Evolutionary conservation across 2,888 invertebrate genomes (phyloP), one percentile per base, ranked within the genome.

Genomic region (Caenorhabditis wallacei): DNA sequence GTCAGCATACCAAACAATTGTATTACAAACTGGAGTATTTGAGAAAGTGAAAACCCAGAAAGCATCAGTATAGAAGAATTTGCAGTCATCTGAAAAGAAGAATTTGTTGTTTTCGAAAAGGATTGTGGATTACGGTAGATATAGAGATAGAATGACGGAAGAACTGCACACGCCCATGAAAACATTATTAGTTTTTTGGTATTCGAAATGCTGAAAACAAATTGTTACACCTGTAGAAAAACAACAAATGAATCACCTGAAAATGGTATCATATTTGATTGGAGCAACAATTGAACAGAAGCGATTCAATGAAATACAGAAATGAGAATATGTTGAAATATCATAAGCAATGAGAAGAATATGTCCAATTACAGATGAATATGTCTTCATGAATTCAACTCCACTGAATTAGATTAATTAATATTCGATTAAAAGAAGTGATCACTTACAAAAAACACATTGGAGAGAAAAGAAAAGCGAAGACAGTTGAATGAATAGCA

Each of bases 1-100:
- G 48, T 86, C 84, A 3, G 84, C 76, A 43, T 86, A 86, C 86
- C 86, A 86, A 20, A 78, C 66, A 16, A 86, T 86, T 11, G 78
- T 74, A 18, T n/a, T 26, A 35, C 86, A 86, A 13, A 78, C 80
- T 1, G 70, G 64, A 10, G 83, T 82, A 2, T 51, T 64, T 10
- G 80, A 72, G 43, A 84, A 86, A 2, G 63, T 64, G 59, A 86
- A 86, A 3, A 83, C 80, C 84, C 84, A 84, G 20, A 85, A 81
- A n/a, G 68, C 81, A 2, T 72, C 64, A 18, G 68, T 57, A 64
- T 74, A 86, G 66, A 70, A 82, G 57, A 86, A 83, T 0, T 69
- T 63, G 56, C 86, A 86, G 63, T 86, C 83, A 11, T 83, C 84
- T 86, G 61, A 51, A 84, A 74, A 22, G n/a, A 35, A 5, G 2